Conservation (phyloP, 2,797 vertebrate genomes). For the Chromobotia macracanthus region DNA sequence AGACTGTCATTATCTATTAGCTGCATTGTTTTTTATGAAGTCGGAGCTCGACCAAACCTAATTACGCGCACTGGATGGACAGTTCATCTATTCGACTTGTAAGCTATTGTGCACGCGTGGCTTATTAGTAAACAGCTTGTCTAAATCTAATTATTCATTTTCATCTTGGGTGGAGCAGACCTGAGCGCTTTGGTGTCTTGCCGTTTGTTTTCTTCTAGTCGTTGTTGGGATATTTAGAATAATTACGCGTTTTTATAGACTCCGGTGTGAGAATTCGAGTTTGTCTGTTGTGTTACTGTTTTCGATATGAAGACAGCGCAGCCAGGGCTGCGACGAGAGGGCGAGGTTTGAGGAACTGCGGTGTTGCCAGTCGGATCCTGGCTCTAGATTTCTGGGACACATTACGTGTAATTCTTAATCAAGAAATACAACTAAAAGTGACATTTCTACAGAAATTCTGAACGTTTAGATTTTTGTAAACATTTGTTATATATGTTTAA, state of each 20-base stretch:
- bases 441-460: neutral
- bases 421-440: constrained; percentile 31
- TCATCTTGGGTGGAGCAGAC: constrained; percentile 24
- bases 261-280: constrained; percentile 6
- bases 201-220: neutral
- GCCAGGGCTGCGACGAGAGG: constrained; percentile 39
- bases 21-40: constrained; percentile 42
- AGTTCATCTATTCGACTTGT: neutral
- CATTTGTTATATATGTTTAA: neutral
- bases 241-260: neutral
- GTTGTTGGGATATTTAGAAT: neutral
- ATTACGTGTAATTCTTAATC: constrained; percentile 52
- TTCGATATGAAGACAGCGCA: constrained; percentile 23
- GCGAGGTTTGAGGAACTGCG: constrained; percentile 52
- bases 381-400: constrained; percentile 41
- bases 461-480: neutral
- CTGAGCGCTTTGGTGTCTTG: neutral
- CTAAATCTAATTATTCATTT: constrained; percentile 28
- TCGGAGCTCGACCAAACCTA: constrained; percentile 20
- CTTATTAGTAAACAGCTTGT: constrained; percentile 24
- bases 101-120: constrained; percentile 4
- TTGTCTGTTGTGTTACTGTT: constrained; percentile 23
- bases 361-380: constrained; percentile 47
- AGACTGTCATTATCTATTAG: constrained; percentile 56
- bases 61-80: constrained; percentile 23